Percentiles rank a stretch among this genome's conserved stretches.
phyloP scores from a whole-genome alignment of 1,140 invertebrate species.

The Drosophila kikkawai region DNA sequence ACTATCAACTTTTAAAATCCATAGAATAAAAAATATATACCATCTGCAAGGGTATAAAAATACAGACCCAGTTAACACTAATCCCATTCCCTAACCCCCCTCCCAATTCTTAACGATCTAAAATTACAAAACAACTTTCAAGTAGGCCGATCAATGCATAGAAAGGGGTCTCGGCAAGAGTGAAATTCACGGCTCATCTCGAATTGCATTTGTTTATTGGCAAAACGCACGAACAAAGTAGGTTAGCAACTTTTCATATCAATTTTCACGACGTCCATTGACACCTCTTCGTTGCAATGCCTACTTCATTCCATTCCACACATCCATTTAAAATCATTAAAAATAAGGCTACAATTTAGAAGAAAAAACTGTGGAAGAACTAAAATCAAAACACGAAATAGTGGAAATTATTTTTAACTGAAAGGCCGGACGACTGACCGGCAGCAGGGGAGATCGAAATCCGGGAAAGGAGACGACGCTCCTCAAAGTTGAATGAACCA shows the following conservation, averaged over 20 bases:
- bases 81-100: neutral
- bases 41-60: too few relatives aligned
- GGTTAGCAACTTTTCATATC: slow-evolving; percentile 48
- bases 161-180: slow-evolving; percentile 2
- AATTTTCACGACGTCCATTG: slow-evolving; percentile 46
- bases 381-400: slow-evolving; percentile 26
- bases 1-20: too few relatives aligned
- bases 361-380: slow-evolving; percentile 11
- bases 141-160: slow-evolving; percentile 4
- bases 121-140: slow-evolving; percentile 44
- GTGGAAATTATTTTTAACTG: slow-evolving; percentile 64
- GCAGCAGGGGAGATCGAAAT: neutral
- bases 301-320: slow-evolving; percentile 12
- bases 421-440: slow-evolving; percentile 45
- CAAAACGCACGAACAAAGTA: slow-evolving; percentile 12
- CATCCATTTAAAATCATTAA: slow-evolving; percentile 7
- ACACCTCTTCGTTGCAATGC: slow-evolving; percentile 2
- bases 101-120: neutral
- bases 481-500: slow-evolving; percentile 64
- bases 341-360: neutral
- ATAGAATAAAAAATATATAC: too few relatives aligned
- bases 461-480: slow-evolving; percentile 3
- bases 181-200: slow-evolving; percentile 58
- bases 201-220: slow-evolving; percentile 55
- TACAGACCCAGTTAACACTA: neutral